Percentiles rank a stretch among this genome's conserved stretches.
phyloP scores from a whole-genome alignment of 2,797 vertebrate genomes.

The Thamnophis elegans region DNA sequence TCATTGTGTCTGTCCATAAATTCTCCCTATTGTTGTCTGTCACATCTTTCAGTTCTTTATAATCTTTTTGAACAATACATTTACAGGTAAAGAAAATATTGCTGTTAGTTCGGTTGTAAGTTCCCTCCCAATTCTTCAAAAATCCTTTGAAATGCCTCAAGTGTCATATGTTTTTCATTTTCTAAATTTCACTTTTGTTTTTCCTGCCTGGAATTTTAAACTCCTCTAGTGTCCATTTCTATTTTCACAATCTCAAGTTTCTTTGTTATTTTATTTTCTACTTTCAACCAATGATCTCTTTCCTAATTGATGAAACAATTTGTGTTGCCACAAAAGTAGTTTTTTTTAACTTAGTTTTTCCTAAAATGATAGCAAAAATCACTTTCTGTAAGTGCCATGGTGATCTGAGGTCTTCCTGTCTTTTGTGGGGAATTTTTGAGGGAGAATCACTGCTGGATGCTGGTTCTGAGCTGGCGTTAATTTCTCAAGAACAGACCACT shows the following conservation, averaged over 20 bases:
- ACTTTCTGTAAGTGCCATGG: not conserved
- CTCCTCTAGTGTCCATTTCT: not conserved
- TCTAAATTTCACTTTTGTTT: not conserved
- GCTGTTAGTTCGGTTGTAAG: not conserved
- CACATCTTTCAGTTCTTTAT: not conserved
- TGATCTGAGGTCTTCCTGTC: not conserved
- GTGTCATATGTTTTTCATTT: not conserved
- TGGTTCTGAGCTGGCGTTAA: not conserved
- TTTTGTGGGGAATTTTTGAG: not conserved
- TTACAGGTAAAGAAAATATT: not conserved
- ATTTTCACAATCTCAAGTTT: not conserved
- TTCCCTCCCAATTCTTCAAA: not conserved
- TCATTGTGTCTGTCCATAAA: not conserved
- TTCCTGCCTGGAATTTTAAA: not conserved
- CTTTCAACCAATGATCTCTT: not conserved
- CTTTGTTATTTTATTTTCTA: not conserved
- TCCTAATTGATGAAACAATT: not conserved
- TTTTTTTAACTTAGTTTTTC: not conserved
- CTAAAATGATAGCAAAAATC: not conserved
- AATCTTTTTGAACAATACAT: not conserved
- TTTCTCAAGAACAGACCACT: not conserved
- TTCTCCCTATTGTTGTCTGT: not conserved
- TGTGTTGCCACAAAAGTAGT: not conserved
- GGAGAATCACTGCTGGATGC: not conserved
- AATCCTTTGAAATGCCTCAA: not conserved